Evolutionary conservation across 2,888 invertebrate species (phyloP).

Genomic region (Volucella bombylans): DNA sequence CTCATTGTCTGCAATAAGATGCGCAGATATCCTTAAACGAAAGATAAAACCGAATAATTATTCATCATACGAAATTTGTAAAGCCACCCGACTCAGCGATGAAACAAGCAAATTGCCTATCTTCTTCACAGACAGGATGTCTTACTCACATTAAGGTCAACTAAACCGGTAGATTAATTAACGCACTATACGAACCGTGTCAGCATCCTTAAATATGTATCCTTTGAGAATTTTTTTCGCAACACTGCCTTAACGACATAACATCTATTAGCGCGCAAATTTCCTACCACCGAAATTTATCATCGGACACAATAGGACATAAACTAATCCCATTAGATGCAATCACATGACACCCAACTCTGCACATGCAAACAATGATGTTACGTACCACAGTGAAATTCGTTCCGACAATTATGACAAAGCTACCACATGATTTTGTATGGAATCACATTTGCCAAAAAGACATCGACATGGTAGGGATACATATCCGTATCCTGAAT

Average conservation of each 20-base stretch:
- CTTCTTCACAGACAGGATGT: constrained; percentile 32
- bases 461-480: no score
- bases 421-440: no score
- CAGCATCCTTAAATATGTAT: neutral
- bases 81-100: neutral
- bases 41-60: constrained; percentile 27
- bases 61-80: constrained; percentile 22
- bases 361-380: neutral
- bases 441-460: no score
- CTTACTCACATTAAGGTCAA: neutral
- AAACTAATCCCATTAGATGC: constrained; percentile 13
- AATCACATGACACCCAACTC: constrained; percentile 2
- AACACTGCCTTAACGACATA: neutral
- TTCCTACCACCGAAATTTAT: constrained; percentile 2
- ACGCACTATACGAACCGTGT: constrained; percentile 18
- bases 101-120: constrained; percentile 24
- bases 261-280: constrained; percentile 7
- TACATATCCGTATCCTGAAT: no score
- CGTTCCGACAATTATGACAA: no score
- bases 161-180: constrained; percentile 16
- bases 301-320: constrained; percentile 5
- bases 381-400: no score
- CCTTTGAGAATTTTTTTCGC: neutral
- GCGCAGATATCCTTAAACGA: constrained; percentile 2
- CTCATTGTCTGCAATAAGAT: neutral